phyloP scores from a whole-genome alignment of 2,797 vertebrate genomes.

The Hypotaenidia okinawae region DNA sequence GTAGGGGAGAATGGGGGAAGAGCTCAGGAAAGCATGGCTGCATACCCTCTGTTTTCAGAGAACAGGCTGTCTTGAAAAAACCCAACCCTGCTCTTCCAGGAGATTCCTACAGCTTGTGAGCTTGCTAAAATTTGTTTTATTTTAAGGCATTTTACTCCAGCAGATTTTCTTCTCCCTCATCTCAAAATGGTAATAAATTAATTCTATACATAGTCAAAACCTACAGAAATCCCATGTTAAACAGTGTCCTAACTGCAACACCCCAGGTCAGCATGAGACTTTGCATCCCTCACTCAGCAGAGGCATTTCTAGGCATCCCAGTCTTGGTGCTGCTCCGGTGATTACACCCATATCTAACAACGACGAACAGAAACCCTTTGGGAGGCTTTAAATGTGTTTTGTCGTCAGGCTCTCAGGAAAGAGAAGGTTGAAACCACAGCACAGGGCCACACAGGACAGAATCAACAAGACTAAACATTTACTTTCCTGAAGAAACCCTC shows the following conservation, averaged over 20 bases:
- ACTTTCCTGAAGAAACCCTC: slow-evolving; percentile 69
- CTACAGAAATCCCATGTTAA: not conserved
- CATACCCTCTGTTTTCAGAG: not conserved
- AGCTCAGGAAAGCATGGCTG: not conserved
- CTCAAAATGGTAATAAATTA: not conserved
- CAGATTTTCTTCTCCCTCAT: not conserved
- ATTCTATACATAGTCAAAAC: not conserved
- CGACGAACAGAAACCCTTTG: not conserved
- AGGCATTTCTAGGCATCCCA: not conserved
- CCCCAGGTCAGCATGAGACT: not conserved
- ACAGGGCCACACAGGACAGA: slow-evolving; percentile 19
- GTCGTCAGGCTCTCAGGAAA: slow-evolving; percentile 35
- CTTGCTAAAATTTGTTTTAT: not conserved
- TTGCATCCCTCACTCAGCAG: not conserved
- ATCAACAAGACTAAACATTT: slow-evolving; percentile 66
- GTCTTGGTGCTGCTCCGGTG: not conserved
- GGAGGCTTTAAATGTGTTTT: slow-evolving; percentile 43
- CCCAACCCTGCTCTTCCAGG: not conserved
- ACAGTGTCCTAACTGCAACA: not conserved
- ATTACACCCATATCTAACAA: not conserved
- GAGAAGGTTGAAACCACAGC: slow-evolving; percentile 52
- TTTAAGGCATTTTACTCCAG: not conserved
- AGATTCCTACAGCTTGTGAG: not conserved
- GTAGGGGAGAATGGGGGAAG: not conserved
- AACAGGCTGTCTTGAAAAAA: not conserved